Evolutionary conservation across 2,888 invertebrate genomes (phyloP).

Genomic region (Podotricha telesiphe): DNA sequence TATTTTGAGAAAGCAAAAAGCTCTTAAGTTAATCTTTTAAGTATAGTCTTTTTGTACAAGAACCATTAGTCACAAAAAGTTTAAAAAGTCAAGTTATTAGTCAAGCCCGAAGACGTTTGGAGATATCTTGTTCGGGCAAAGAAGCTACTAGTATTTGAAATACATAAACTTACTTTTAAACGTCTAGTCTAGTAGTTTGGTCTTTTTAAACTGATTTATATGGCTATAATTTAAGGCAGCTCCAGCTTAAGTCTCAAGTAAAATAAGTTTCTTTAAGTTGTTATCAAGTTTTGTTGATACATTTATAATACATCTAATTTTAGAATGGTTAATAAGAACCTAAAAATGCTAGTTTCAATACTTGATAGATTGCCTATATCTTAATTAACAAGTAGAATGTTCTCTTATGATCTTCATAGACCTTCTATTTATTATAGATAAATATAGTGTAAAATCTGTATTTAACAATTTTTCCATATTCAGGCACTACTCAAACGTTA

Average conservation of each 20-base stretch:
- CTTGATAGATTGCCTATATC: too few relatives aligned
- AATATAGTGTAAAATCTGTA: too few relatives aligned
- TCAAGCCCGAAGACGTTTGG: not conserved
- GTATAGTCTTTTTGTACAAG: conserved; percentile 34
- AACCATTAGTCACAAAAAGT: conserved; percentile 38
- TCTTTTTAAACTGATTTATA: not conserved
- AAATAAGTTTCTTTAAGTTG: not conserved
- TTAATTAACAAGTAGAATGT: too few relatives aligned
- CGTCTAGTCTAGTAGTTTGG: not conserved
- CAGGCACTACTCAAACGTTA: too few relatives aligned
- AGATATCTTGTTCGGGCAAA: not conserved
- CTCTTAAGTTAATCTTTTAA: conserved; percentile 41
- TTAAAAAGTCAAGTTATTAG: conserved; percentile 38
- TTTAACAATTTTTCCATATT: too few relatives aligned
- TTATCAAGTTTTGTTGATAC: not conserved
- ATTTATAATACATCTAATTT: too few relatives aligned
- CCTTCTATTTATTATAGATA: too few relatives aligned
- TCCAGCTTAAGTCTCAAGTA: not conserved
- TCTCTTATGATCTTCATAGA: too few relatives aligned
- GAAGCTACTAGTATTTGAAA: conserved; percentile 1
- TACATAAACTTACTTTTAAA: too few relatives aligned
- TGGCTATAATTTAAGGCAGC: not conserved
- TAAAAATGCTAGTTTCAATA: too few relatives aligned
- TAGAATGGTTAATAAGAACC: too few relatives aligned
- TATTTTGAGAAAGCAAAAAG: conserved; percentile 35